Conservation (phyloP, 2,113 vertebrate genomes). For the Lucifuga dentata region DNA sequence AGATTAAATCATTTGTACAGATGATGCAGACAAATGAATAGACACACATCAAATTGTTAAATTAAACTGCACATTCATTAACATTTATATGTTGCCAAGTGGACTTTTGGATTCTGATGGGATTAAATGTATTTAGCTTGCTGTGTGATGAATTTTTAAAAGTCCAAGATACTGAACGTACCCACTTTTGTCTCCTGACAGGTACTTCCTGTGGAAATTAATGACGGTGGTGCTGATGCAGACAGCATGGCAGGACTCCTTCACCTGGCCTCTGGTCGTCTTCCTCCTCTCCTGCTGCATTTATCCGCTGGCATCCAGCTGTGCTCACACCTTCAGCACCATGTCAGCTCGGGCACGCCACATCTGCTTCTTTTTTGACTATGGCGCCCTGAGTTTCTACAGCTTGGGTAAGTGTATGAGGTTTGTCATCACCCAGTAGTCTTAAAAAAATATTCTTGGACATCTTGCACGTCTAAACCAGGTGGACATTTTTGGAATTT, state of each 20-base stretch:
- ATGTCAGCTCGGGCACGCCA: constrained; percentile 85
- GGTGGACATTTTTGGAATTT: too few relatives aligned
- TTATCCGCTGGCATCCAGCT: constrained; percentile 89
- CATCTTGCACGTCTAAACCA: too few relatives aligned
- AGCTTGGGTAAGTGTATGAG: constrained; percentile 82
- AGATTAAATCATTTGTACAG: constrained; percentile 12
- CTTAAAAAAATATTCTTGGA: too few relatives aligned
- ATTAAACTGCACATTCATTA: too few relatives aligned
- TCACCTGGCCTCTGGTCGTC: constrained; percentile 84
- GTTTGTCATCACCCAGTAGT: too few relatives aligned
- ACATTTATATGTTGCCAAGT: too few relatives aligned
- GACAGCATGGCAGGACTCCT: constrained; percentile 78
- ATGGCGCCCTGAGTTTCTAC: constrained; percentile 87
- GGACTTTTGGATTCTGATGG: too few relatives aligned
- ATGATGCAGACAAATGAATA: too few relatives aligned
- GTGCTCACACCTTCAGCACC: constrained; percentile 89
- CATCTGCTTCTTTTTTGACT: constrained; percentile 91
- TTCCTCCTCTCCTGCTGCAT: constrained; percentile 86
- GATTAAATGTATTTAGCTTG: too few relatives aligned
- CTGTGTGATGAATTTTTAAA: too few relatives aligned
- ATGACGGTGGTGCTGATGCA: constrained; percentile 74
- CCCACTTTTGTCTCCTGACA: constrained; percentile 66
- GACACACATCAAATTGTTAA: not conserved
- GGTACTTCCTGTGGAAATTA: constrained; percentile 89
- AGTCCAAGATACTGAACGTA: too few relatives aligned